phyloP scores from a whole-genome alignment of 2,113 vertebrate genomes.

The Phrynosoma blainvillii region DNA sequence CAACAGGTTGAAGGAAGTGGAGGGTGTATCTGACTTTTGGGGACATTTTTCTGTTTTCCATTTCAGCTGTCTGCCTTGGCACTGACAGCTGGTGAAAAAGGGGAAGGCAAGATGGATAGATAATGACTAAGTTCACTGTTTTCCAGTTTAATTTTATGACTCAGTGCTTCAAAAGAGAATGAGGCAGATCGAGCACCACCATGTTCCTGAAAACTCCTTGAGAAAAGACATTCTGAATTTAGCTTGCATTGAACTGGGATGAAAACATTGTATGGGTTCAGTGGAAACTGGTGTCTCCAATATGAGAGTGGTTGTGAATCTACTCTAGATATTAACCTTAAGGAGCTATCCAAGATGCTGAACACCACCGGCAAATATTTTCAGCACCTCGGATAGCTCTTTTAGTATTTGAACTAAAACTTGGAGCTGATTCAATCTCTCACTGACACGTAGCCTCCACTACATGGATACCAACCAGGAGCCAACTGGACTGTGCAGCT shows the following conservation, averaged over 20 bases:
- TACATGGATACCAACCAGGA: too few species aligned
- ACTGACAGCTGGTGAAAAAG: conserved; percentile 57
- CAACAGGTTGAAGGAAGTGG: conserved; percentile 45
- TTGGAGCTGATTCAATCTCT: too few species aligned
- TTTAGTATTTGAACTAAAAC: too few species aligned
- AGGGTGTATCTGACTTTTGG: conserved; percentile 46
- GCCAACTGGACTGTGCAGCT: too few species aligned
- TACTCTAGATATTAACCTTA: too few species aligned
- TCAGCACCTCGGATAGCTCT: too few species aligned
- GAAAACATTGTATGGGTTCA: not conserved
- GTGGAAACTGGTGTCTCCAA: too few species aligned
- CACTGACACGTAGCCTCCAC: too few species aligned
- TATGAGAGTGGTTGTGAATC: too few species aligned
- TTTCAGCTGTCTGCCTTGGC: conserved; percentile 28
- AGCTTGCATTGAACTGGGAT: not conserved
- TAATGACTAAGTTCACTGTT: conserved; percentile 19
- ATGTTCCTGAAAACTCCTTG: not conserved
- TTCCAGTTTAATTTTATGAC: conserved; percentile 26
- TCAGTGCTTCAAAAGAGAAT: not conserved
- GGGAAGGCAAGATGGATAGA: not conserved
- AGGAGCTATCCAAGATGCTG: too few species aligned
- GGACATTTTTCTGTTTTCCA: conserved; percentile 55
- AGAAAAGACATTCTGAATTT: not conserved
- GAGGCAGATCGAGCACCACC: not conserved
- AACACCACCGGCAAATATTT: too few species aligned